Conservation (phyloP, 2,888 invertebrate genomes). For the Nephrocerus scutellatus region DNA sequence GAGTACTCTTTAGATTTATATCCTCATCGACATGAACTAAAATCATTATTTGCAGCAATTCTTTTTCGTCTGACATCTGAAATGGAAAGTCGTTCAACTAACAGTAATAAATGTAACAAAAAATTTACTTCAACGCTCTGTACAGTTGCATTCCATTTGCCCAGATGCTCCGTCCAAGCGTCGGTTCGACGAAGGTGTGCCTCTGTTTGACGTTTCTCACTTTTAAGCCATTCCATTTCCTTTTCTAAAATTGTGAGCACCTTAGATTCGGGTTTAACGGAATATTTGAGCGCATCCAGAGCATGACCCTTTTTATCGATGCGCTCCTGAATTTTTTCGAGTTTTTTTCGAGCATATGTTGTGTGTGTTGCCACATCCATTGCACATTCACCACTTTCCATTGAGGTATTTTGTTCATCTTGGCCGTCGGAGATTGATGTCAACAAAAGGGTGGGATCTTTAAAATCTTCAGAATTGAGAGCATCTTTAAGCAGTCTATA, state of each 20-base stretch:
- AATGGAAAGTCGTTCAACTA: too few relatives aligned
- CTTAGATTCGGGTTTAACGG: constrained; percentile 75
- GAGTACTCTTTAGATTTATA: constrained; percentile 30
- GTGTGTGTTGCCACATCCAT: constrained; percentile 74
- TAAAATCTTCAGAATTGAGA: constrained; percentile 44
- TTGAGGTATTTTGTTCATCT: constrained; percentile 31
- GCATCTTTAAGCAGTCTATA: constrained; percentile 57
- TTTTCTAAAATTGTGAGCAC: constrained; percentile 71
- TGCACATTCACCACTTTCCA: constrained; percentile 31
- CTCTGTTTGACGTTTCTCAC: constrained; percentile 73
- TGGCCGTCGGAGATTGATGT: constrained; percentile 31
- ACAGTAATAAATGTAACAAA: too few relatives aligned
- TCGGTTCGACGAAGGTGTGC: constrained; percentile 80
- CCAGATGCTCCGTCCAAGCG: constrained; percentile 84
- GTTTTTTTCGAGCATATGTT: constrained; percentile 70
- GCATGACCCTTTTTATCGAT: constrained; percentile 78
- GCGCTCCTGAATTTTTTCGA: constrained; percentile 76
- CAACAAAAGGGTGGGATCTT: constrained; percentile 44
- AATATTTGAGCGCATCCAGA: constrained; percentile 71
- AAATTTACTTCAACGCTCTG: constrained; percentile 66
- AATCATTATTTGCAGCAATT: constrained; percentile 63
- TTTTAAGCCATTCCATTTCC: constrained; percentile 76
- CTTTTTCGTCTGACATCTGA: constrained; percentile 50
- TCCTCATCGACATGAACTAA: constrained; percentile 68
- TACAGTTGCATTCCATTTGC: constrained; percentile 79